Evolutionary conservation across 2,888 invertebrate species (phyloP).

Genomic region (Bhutanitis thaidina): DNA sequence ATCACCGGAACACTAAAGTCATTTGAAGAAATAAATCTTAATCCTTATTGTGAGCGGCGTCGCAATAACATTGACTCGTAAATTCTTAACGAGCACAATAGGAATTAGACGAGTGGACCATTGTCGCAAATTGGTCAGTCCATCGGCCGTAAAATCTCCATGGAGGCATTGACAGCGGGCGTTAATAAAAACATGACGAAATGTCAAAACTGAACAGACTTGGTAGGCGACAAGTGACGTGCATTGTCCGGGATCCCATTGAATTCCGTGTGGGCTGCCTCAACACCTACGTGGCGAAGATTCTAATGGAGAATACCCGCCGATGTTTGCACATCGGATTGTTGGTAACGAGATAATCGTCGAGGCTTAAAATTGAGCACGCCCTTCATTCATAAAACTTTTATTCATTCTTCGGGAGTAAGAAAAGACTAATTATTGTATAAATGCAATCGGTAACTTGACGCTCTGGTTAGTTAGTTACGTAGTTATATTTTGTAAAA

Average conservation of each 20-base stretch:
- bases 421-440: conserved; percentile 26
- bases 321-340: conserved; percentile 69
- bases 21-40: conserved; percentile 72
- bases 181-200: conserved; percentile 77
- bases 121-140: conserved; percentile 73
- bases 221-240: conserved; percentile 71
- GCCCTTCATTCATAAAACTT: conserved; percentile 55
- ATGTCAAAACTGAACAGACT: conserved; percentile 78
- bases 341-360: conserved; percentile 59
- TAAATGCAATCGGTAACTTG: conserved; percentile 22
- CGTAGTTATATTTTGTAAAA: too few relatives aligned
- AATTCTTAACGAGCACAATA: conserved; percentile 61
- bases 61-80: conserved; percentile 67
- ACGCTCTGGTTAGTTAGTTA: neutral
- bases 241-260: conserved; percentile 58
- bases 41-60: conserved; percentile 58
- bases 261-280: conserved; percentile 72
- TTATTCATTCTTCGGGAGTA: conserved; percentile 28
- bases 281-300: conserved; percentile 57
- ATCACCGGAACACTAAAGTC: conserved; percentile 51
- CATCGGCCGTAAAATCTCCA: conserved; percentile 61
- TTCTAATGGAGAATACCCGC: conserved; percentile 41
- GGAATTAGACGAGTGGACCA: conserved; percentile 70
- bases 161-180: conserved; percentile 60
- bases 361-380: conserved; percentile 54